Evolutionary conservation across 2,888 invertebrate genomes (phyloP).

Genomic region (Nephrotoma appendiculata): DNA sequence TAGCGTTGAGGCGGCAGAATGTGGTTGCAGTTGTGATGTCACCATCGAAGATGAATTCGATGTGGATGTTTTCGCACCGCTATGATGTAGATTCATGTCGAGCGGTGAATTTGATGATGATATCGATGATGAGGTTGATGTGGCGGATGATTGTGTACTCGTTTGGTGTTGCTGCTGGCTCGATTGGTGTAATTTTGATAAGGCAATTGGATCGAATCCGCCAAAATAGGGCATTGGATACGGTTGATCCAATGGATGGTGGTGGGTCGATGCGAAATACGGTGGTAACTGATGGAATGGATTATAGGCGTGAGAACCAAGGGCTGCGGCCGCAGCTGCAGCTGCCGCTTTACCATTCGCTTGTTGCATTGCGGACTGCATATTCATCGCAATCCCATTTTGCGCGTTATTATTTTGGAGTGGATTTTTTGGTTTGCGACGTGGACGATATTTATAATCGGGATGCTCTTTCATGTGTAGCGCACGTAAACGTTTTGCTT

Average conservation of each 20-base stretch:
- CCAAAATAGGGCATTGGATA: conserved; percentile 33
- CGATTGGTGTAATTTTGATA: conserved; percentile 30
- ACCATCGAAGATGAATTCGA: conserved; percentile 14
- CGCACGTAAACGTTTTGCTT: conserved; percentile 77
- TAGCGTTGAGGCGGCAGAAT: conserved; percentile 22
- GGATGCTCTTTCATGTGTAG: conserved; percentile 86
- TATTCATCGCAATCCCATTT: conserved; percentile 19
- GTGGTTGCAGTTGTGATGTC: conserved; percentile 29
- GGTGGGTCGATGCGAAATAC: conserved; percentile 64
- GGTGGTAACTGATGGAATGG: conserved; percentile 51
- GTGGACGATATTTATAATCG: conserved; percentile 78
- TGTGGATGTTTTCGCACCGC: neutral
- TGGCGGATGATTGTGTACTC: neutral
- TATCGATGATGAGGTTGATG: neutral
- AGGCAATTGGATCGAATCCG: conserved; percentile 30
- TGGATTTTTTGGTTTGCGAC: conserved; percentile 68
- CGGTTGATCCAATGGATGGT: conserved; percentile 46
- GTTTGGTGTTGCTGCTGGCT: conserved; percentile 25
- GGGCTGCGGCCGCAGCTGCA: conserved; percentile 37
- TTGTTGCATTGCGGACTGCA: conserved; percentile 13
- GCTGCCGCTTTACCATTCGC: conserved; percentile 19
- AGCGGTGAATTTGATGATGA: conserved; percentile 1
- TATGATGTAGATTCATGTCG: neutral
- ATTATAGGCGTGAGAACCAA: conserved; percentile 39
- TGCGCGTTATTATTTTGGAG: conserved; percentile 24